Conservation (phyloP, 2,113 vertebrate species). For the Pseudopodoces humilis region DNA sequence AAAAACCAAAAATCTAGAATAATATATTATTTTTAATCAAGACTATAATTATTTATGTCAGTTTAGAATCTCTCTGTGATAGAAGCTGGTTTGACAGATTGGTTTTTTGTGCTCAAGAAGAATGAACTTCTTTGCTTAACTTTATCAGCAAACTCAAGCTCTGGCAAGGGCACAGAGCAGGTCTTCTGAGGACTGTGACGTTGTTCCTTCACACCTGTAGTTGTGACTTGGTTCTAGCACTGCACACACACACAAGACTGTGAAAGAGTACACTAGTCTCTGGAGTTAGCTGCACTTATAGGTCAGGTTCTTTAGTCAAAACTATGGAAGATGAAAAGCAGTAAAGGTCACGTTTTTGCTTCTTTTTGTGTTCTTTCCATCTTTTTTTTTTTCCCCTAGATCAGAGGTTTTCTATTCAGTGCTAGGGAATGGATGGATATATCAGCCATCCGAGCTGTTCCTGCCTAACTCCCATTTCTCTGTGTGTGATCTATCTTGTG, state of each 20-base stretch:
- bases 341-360: neutral
- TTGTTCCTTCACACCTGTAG: slow-evolving; percentile 9
- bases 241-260: neutral
- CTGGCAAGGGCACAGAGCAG: neutral
- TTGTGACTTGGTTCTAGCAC: slow-evolving; percentile 3
- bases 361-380: neutral
- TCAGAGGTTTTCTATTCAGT: neutral
- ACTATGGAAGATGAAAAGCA: neutral
- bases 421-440: neutral
- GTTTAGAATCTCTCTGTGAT: slow-evolving; percentile 46
- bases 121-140: slow-evolving; percentile 15
- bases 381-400: neutral
- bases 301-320: neutral
- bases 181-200: neutral
- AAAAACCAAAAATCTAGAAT: slow-evolving; percentile 62
- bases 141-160: neutral
- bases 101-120: neutral
- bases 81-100: slow-evolving; percentile 7
- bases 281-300: slow-evolving; percentile 23
- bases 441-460: neutral
- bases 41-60: slow-evolving; percentile 68
- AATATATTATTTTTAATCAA: slow-evolving; percentile 74
- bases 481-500: neutral
- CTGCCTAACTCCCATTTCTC: neutral
- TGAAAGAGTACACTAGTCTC: slow-evolving; percentile 2